Percentiles rank a stretch among this genome's conserved stretches.
Evolutionary conservation across 2,113 vertebrate species (phyloP).

Genomic region (Pleuronectes platessa): DNA sequence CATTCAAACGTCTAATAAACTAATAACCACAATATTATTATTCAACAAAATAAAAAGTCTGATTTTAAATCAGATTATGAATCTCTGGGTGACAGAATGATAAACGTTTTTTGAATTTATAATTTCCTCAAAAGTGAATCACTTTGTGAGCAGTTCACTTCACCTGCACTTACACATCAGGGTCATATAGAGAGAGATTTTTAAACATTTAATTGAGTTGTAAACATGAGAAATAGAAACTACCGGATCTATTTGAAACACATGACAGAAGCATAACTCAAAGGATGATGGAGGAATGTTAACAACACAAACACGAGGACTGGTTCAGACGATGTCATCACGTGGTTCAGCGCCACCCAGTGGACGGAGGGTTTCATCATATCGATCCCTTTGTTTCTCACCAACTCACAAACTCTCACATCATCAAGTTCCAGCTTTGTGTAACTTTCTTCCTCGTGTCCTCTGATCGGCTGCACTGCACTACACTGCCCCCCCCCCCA

Average conservation of each 20-base stretch:
- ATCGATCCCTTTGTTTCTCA: no score
- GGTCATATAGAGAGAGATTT: background rate
- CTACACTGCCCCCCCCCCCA: no score
- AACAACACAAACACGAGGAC: background rate
- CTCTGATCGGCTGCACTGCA: no score
- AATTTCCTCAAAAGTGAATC: background rate
- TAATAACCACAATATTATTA: constrained; percentile 24
- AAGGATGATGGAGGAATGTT: constrained; percentile 21
- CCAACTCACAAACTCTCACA: no score
- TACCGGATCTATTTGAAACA: constrained; percentile 4
- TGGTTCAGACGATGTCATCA: no score
- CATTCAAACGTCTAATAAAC: constrained; percentile 20
- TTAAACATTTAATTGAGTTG: background rate
- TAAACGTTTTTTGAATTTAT: constrained; percentile 6
- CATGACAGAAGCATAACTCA: background rate
- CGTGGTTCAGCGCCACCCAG: no score
- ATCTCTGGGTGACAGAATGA: background rate
- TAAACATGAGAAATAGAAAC: constrained; percentile 20
- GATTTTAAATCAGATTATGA: no score
- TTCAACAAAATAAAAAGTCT: background rate
- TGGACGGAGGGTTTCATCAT: no score
- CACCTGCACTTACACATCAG: background rate
- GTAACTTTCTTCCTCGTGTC: background rate
- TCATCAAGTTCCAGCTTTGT: no score
- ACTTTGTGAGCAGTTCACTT: no score